A percentile compares a stretch with the other conserved stretches of the same genome.
phyloP scores from a whole-genome alignment of 2,113 vertebrate species.

The Gallinago undulata region DNA sequence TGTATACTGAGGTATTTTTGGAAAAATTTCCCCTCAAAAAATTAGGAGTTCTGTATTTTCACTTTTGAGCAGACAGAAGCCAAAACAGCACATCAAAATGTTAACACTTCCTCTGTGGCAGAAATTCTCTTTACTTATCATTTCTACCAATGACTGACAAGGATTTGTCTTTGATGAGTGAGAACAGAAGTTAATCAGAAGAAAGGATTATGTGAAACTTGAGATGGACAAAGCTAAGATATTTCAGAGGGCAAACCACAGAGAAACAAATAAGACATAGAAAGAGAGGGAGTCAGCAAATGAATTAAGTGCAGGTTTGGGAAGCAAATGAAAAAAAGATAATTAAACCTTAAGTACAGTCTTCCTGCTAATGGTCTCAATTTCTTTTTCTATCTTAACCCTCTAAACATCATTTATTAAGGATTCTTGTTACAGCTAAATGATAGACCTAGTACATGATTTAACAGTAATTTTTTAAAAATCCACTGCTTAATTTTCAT shows the following conservation, averaged over 20 bases:
- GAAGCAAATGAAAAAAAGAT: neutral
- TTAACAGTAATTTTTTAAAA: neutral
- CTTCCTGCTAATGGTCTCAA: neutral
- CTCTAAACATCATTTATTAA: neutral
- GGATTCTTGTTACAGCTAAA: neutral
- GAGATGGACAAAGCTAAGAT: neutral
- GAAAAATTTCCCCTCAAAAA: neutral
- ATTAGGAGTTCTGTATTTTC: rapidly evolving
- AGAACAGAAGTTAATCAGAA: neutral
- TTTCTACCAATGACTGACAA: neutral
- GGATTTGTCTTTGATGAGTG: neutral
- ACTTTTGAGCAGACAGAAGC: neutral
- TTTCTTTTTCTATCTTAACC: neutral
- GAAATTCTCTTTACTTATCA: neutral
- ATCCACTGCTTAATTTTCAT: neutral
- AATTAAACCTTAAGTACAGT: neutral
- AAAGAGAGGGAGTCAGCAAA: neutral
- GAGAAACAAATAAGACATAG: neutral
- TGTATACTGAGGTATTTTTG: neutral
- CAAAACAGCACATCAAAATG: neutral
- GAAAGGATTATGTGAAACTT: neutral
- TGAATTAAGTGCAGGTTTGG: neutral
- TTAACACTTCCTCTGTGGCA: neutral
- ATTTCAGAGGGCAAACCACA: neutral
- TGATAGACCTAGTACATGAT: neutral